Base-by-base conservation (phyloP, 2,113 vertebrate genomes). In the Atractosteus spatula region DNA sequence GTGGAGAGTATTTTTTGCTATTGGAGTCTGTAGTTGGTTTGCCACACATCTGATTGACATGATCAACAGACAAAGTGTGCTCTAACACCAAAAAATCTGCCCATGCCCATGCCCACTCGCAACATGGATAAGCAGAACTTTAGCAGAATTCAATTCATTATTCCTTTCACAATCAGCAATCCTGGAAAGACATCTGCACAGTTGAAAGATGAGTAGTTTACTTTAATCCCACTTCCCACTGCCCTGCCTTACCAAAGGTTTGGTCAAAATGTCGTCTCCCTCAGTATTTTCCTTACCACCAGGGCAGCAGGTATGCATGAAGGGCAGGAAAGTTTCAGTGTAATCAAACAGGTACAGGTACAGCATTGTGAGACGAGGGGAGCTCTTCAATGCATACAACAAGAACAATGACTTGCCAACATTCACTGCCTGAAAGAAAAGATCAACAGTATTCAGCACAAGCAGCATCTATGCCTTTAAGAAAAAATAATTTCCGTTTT, bases 301-400 rank as follows among this genome's bases (percentile, higher is more conserved):
- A 2, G 94, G 93, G 71, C 96, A 97, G 82, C 95, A 92, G 66
- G 94, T 96, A 74, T 97, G 94, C 73, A 98, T 90, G 86, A 99
- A 96, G 75, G 97, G 96, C 72, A 97, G 85, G 81, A 99, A 98
- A 77, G 89, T 94, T 78, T 96, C 93, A 0, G 91, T 55, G 0
- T 99, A 98, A 83, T 99, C 97, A 63, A 97, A 97, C 63, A 98
- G 85, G 84, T 96, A 99, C 0, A 99, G 80, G 79, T 97, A 97
- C 57, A 99, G 89, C 80, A 99, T 86, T 4, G 94, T 93, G 54
- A 99, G 94, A 12, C 97, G 92, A 0, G 97, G 97, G 57, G 94
- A 96, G 77, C 89, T 93, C 88, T 95, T 98, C 87, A 99, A 85
- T 51, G 93, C 94, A 0, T 98, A 96, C 0, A 98, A 85, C 79